phyloP scores from a whole-genome alignment of 1,140 invertebrate genomes.

The Bombyx mori region DNA sequence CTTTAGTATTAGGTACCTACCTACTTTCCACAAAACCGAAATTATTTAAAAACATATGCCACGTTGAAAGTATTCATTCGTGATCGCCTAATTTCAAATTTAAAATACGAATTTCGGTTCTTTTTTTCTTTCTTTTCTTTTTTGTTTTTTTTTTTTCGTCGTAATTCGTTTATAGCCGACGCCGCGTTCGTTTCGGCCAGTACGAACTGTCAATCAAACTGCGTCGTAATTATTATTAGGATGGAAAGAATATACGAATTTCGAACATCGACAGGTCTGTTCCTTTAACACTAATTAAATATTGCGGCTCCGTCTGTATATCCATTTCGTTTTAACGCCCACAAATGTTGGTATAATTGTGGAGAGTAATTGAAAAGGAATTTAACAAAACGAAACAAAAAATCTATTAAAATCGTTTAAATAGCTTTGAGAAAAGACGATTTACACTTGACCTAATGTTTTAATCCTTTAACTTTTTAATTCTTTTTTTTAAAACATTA shows the following conservation, averaged over 20 bases:
- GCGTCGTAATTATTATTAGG: constrained; percentile 18
- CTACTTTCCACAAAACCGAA: constrained; percentile 6
- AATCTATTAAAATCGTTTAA: no score
- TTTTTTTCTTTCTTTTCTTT: constrained; percentile 2
- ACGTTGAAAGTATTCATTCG: constrained; percentile 16
- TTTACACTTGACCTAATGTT: no score
- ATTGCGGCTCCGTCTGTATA: constrained; percentile 1
- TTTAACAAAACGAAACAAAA: no score
- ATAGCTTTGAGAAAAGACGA: no score
- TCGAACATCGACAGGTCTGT: constrained; percentile 35
- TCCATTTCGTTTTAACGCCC: constrained; percentile 8
- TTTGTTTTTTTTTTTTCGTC: neutral
- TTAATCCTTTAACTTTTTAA: no score
- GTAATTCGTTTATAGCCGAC: constrained; percentile 9
- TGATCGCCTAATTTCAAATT: constrained; percentile 20
- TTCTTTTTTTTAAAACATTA: no score
- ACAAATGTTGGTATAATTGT: neutral
- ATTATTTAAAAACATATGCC: constrained; percentile 21
- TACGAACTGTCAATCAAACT: constrained; percentile 24
- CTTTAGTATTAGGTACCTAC: neutral
- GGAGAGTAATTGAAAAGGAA: no score
- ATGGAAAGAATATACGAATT: constrained; percentile 24
- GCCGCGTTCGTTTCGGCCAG: constrained; percentile 6
- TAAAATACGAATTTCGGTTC: constrained; percentile 14
- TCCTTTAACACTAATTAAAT: constrained; percentile 13